phyloP scores from a whole-genome alignment of 2,113 vertebrate species.

The Otolemur garnettii region DNA sequence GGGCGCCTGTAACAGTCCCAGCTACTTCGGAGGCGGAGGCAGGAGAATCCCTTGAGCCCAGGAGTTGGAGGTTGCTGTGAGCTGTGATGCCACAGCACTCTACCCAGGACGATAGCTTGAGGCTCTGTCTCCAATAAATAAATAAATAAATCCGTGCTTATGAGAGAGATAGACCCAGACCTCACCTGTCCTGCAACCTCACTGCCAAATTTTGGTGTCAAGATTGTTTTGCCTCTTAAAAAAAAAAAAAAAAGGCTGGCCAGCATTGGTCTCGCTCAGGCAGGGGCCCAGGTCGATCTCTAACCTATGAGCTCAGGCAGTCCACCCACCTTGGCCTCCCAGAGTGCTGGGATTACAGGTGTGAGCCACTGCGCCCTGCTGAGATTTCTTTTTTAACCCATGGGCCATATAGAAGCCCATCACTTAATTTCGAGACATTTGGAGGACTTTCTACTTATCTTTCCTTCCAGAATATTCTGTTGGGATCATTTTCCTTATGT shows the following conservation, averaged over 20 bases:
- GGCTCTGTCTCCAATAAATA: too few relatives aligned
- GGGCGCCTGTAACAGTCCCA: too few relatives aligned
- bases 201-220: background rate
- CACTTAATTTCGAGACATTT: background rate
- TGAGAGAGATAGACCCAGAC: accelerated
- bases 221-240: background rate
- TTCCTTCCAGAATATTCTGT: background rate
- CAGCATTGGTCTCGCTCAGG: accelerated
- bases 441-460: background rate
- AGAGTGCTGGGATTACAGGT: too few relatives aligned
- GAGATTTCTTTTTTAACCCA: background rate
- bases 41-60: too few relatives aligned
- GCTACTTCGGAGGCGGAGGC: too few relatives aligned
- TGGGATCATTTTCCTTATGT: background rate
- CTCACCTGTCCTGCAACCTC: accelerated
- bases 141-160: too few relatives aligned
- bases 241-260: too few relatives aligned
- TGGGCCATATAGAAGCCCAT: background rate
- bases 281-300: background rate
- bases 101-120: too few relatives aligned
- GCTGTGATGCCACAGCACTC: too few relatives aligned
- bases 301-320: background rate
- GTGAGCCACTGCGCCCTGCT: background rate
- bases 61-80: too few relatives aligned
- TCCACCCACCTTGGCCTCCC: too few relatives aligned